These are phyloP conservation scores for Ruditapes philippinarum DNA, from an alignment of 1,140 invertebrate species.

Conservation along the genomic window DNA sequence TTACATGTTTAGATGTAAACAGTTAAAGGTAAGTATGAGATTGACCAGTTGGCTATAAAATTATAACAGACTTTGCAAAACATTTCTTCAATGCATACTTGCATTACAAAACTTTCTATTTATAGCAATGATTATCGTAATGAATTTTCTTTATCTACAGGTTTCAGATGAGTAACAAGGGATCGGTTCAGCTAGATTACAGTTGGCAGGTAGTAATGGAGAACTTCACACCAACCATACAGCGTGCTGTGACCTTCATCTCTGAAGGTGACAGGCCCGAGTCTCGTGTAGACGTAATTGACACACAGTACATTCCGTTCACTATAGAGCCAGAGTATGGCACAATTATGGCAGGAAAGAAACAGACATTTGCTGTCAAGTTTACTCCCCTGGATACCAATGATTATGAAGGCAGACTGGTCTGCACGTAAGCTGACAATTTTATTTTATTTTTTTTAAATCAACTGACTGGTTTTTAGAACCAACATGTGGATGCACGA, in stretches of 20 bases:
- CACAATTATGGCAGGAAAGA: conserved; percentile 82
- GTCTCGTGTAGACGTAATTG: conserved; percentile 79
- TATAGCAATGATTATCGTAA: no score
- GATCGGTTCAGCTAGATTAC: conserved; percentile 84
- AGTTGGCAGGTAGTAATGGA: conserved; percentile 86
- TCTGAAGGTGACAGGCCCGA: conserved; percentile 80
- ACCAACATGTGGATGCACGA: no score
- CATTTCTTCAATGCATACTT: no score
- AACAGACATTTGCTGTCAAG: conserved; percentile 82
- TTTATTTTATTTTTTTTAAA: no score
- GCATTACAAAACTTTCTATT: no score
- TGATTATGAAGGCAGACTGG: conserved; percentile 85
- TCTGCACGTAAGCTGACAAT: conserved; percentile 83
- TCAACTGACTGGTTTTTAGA: no score
- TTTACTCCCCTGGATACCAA: conserved; percentile 87
- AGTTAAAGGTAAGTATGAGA: no score
- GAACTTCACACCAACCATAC: conserved; percentile 79
- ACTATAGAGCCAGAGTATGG: conserved; percentile 84
- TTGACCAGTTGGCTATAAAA: no score
- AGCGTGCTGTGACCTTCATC: conserved; percentile 83
- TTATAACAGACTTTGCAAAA: no score
- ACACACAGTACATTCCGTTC: conserved; percentile 84
- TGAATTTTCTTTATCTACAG: conserved; percentile 69
- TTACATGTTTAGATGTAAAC: no score
- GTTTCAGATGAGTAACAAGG: conserved; percentile 83